phyloP scores from a whole-genome alignment of 2,113 vertebrate species.

The Stercorarius parasiticus region DNA sequence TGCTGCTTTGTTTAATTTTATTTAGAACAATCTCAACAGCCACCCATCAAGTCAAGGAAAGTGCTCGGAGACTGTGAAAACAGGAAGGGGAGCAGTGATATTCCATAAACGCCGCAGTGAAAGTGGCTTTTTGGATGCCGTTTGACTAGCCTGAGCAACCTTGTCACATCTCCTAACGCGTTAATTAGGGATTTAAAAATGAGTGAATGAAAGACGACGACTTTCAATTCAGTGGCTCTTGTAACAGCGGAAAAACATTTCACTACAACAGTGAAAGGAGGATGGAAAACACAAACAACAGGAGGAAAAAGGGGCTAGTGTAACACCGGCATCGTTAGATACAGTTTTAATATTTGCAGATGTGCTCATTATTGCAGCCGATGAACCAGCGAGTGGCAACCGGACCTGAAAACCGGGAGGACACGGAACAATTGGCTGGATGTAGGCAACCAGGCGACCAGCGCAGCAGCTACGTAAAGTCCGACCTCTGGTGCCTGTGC shows the following conservation, averaged over 20 bases:
- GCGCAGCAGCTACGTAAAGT: background rate
- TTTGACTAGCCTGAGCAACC: background rate
- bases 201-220: accelerated
- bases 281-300: background rate
- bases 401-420: background rate
- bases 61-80: background rate
- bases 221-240: background rate
- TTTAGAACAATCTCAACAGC: background rate
- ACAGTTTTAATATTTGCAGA: background rate
- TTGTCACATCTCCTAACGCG: background rate
- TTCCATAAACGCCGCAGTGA: background rate
- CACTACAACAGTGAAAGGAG: background rate
- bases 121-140: background rate
- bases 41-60: background rate
- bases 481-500: background rate
- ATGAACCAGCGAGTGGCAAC: background rate
- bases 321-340: accelerated
- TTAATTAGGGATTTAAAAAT: background rate
- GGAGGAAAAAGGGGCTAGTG: accelerated
- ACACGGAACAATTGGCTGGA: background rate
- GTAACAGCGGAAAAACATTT: background rate
- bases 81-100: background rate
- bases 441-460: background rate
- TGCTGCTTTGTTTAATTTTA: background rate
- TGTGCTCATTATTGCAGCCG: background rate